Conservation (phyloP, 2,113 vertebrate genomes). For the Speoplatyrhinus poulsoni region DNA sequence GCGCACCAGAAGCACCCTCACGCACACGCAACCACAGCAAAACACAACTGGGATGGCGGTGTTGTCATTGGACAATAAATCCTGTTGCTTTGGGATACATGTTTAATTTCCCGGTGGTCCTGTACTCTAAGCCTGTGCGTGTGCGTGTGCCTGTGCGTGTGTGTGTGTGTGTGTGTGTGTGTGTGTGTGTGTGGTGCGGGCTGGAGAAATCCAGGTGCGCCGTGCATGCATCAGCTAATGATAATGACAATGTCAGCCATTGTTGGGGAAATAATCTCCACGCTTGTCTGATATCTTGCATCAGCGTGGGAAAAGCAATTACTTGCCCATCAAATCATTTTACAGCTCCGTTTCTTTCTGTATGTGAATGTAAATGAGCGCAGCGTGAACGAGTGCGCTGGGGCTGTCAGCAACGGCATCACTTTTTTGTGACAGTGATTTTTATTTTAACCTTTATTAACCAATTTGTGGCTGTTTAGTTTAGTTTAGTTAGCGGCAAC, state of each 20-base stretch:
- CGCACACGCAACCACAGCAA: slow-evolving; percentile 21
- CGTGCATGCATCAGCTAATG: slow-evolving; percentile 44
- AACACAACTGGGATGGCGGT: slow-evolving; percentile 33
- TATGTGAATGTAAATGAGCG: not conserved
- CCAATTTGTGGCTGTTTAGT: slow-evolving; percentile 27
- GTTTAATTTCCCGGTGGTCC: not conserved
- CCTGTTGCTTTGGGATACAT: slow-evolving; percentile 51
- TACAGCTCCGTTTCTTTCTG: slow-evolving; percentile 20
- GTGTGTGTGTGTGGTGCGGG: not conserved
- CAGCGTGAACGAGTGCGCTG: not conserved
- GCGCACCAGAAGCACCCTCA: not conserved
- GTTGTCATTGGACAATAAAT: slow-evolving; percentile 70
- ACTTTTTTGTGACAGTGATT: slow-evolving; percentile 9
- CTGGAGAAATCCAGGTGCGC: slow-evolving; percentile 51
- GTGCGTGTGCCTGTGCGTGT: not conserved
- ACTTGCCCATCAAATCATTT: slow-evolving; percentile 59
- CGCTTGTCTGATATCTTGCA: slow-evolving; percentile 49
- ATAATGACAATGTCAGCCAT: slow-evolving; percentile 56
- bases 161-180: not conserved
- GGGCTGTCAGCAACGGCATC: not conserved
- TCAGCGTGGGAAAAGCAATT: slow-evolving; percentile 56
- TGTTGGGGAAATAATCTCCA: slow-evolving; percentile 61
- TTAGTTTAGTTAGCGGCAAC: not conserved
- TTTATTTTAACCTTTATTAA: slow-evolving; percentile 16
- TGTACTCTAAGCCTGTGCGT: slow-evolving; percentile 6